Base-by-base conservation (phyloP, 2,797 vertebrate genomes). In the Lycodopsis pacificus region DNA sequence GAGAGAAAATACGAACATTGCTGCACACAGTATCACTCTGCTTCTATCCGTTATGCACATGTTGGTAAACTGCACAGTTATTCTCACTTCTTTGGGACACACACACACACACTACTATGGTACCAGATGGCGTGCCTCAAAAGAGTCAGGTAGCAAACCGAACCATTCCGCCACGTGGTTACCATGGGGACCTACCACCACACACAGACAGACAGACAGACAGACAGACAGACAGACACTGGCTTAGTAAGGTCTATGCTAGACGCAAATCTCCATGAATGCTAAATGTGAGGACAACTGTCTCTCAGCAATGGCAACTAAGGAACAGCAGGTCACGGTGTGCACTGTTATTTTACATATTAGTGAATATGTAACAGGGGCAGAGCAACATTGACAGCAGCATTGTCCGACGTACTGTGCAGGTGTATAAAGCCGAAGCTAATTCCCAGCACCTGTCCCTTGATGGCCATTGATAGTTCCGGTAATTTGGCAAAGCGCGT, bases 61-160 rank as follows among this genome's bases (percentile, higher is more conserved):
- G 61, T 68, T 44, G 58, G 32, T 59, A 67, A 71, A 78, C 30
- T 27, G 42, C 30, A 64, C 20, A 49, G 12, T 57, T 49, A 42
- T 22, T 61, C 20, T 44, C 36, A 71, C 3, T 14, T 76, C 57
- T 62, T 51, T 67, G 27, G 59, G 25, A 51, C 63, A 80, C 51
- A 63, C 36, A 44, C 51, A 66, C 42, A 69, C 34, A 44, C 53
- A 64, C 17, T 73, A 67, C 61, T 62, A 25, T 38, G 32, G 57
- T 48, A 84, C 53, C 88, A 91, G 86, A 89, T 86, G 87, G 84
- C n/a, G 10, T 20, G 53, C 40, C 38, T 75, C 75, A 66, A n/a
- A 48, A 80, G 59, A 78, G 66, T 86, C 76, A 86, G 81, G 81
- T 86, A 76, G 81, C 71, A 83, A 81, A 77, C 66, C 12, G 10